Conservation (phyloP, 2,888 invertebrate species). For the Trisateles emortualis region DNA sequence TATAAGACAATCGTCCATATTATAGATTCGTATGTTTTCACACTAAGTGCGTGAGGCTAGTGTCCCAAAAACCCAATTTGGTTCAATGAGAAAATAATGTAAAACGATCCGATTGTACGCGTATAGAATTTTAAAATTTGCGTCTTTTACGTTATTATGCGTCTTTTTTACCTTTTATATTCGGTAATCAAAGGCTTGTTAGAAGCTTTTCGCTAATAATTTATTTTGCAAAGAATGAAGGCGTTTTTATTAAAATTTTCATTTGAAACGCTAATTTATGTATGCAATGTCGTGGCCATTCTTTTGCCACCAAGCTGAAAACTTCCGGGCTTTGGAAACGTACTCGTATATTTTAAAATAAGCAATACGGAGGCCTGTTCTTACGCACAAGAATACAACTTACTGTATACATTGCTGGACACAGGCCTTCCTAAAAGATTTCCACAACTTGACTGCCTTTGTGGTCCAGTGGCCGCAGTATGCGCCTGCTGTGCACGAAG, state of each 20-base stretch:
- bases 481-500: no score
- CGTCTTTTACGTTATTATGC: slow-evolving; percentile 42
- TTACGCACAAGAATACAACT: no score
- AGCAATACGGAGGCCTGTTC: no score
- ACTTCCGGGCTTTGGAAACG: no score
- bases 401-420: no score
- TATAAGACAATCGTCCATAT: neutral
- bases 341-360: no score
- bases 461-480: no score
- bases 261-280: neutral
- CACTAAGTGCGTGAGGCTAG: slow-evolving; percentile 26
- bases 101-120: slow-evolving; percentile 69
- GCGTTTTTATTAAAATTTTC: neutral
- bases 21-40: slow-evolving; percentile 33
- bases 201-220: slow-evolving; percentile 24
- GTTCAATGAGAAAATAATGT: slow-evolving; percentile 73
- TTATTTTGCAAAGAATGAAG: neutral
- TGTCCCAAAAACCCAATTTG: slow-evolving; percentile 71
- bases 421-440: no score
- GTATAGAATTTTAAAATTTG: slow-evolving; percentile 65
- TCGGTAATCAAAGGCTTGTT: slow-evolving; percentile 50
- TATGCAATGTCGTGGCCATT: neutral
- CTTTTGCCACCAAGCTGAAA: no score
- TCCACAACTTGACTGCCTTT: no score
- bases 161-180: slow-evolving; percentile 26